Base-by-base conservation (phyloP, 2,113 vertebrate species). In the Rynchops niger region DNA sequence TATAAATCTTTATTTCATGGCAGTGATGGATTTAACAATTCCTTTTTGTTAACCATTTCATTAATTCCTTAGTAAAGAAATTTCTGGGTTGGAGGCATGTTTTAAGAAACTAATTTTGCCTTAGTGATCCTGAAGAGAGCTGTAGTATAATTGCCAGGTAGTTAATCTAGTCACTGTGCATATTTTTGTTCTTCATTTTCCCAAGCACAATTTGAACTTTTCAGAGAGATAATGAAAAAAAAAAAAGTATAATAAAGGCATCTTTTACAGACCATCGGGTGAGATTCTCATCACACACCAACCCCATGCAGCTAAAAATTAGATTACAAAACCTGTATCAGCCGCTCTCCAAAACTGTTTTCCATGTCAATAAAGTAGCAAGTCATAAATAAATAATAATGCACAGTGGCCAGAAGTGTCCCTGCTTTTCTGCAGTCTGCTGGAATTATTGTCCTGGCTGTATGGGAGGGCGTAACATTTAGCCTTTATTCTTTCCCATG, bases 141-240 rank as follows among this genome's bases (percentile, higher is more conserved):
- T 71, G 7, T 4, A 65, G 71, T 30, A 34, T 61, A 72, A 95
- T 52, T 93, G 53, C 77, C 81, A 92, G 67, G 85, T 56, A 81
- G 59, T 82, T 97, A 79, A 94, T 95, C 53, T 91, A 90, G 74
- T 47, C 72, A 65, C 55, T 85, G 78, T 52, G 83, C 80, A 36
- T 71, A 73, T 83, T 95, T 96, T 86, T 74, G 89, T 82, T 97
- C 66, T 82, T 88, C 25, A 30, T 72, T 96, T 83, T 45, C 82
- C 77, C 10, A 32, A 83, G 56, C 76, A 85, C 56, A 83, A 82
- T 88, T 50, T 65, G 84, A 96, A 82, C 72, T 53, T 61, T 82
- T 52, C 72, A 80, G 74, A 70, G n/a, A 77, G 40, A 40, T 22
- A 61, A 72, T 6, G 42, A 55, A 9, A 34, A 59, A 11, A 34